Evolutionary conservation across 37 sponge, comb jelly and placozoan genomes (phyloP), one percentile per base, ranked within the genome.

Genomic region (Eunapius fragilis): DNA sequence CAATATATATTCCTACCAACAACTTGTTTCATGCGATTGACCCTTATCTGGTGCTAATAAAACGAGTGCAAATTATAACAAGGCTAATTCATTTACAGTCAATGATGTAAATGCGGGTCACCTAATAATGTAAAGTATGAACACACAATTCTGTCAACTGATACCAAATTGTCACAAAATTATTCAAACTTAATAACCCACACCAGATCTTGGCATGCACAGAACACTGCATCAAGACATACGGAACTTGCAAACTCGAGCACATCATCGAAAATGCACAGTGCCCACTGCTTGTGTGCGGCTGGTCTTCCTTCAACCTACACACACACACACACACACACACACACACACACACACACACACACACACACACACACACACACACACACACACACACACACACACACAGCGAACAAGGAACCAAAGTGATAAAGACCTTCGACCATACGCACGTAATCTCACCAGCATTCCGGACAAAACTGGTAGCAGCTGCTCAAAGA

Each of bases 231-330:
- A 80, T 25, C 5, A 23, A 6, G 6, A 70, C 96, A 35, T 23
- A 93, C 96, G 12, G 88, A 58, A 78, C 96, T 87, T 34, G 93
- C 93, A 88, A 86, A 99, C 73, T 99, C 99, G 36, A 99, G 80
- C 28, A 99, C 81, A 76, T 99, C 99, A 80, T 99, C 99, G 87
- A 97, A 99, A 19, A 96, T 86, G 68, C 99, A 99, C 48, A 99
- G 68, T 11, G 93, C 82, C 98, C 96, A 97, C 82, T 97, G 98
- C 45, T 87, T 92, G 74, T 97, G 92, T 36, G 82, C 38, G 31
- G 87, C 38, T 11, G 95, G 92, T 78, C 92, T 87, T 17, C 85
- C 92, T 27, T 93, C 96, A 13, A 80, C 92, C 95, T 96, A 77
- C 68, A 78, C 27, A 68, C 30, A 32, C 22, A 81, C 35, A 81